Base-by-base conservation (phyloP, 2,888 invertebrate species). In the Baccha elongata region DNA sequence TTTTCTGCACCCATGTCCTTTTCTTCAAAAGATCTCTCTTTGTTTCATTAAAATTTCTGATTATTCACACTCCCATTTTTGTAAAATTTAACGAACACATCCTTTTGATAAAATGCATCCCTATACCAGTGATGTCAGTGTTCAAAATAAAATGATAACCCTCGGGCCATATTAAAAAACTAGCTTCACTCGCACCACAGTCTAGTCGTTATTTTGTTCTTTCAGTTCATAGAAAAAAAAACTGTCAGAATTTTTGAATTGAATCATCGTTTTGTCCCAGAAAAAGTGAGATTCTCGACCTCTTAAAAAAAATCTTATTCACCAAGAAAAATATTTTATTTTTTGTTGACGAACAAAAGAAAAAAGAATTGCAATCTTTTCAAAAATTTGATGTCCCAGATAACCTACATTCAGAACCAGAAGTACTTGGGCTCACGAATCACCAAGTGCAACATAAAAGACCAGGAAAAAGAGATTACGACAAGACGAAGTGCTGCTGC, bases 301-400 rank as follows among this genome's bases (percentile, higher is more conserved):
- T 42, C 58, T 52, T 23, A 1, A 42, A 67, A 60, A 60, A 13
- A 42, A 13, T 26, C n/a, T n/a, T n/a, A n/a, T n/a, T n/a, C n/a
- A n/a, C n/a, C n/a, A 15, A 55, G 29, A 69, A 19, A 21, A 48
- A 29, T 46, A 17, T 58, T 19, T 2, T 11, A 40, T 17, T 17
- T 29, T 10, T 44, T 44, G 1, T 26, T 42, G 26, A 67, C 26
- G 40, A 65, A 67, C 37, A 67, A 67, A 37, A 26, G 21, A 65
- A 44, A 71, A 50, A 32, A 26, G 37, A 72, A 37, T 37, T 60
- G 69, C 48, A 48, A 42, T 60, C 75, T 60, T 71, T 83, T 76
- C 53, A 71, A 19, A 65, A 55, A 80, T n/a, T n/a, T 23, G 29
- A 37, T 65, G 69, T 65, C 75, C 69, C 37, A 75, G 58, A 75